phyloP scores from a whole-genome alignment of 2,113 vertebrate genomes.

The Dasypus novemcinctus region DNA sequence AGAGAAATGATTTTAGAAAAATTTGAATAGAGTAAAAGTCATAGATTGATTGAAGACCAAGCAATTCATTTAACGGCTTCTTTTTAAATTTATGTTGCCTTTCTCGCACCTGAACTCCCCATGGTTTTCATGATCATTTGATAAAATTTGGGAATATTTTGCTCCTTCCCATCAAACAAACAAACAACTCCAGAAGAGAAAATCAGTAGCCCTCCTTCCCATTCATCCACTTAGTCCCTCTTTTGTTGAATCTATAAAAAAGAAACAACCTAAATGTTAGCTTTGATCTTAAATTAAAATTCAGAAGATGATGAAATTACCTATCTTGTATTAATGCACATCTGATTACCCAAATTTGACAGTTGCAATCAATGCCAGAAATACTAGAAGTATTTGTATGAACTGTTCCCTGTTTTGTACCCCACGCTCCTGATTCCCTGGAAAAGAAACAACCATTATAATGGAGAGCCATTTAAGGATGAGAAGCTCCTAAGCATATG shows the following conservation, averaged over 20 bases:
- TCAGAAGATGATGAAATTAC: background rate
- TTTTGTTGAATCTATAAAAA: background rate
- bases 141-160: background rate
- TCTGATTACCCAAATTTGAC: background rate
- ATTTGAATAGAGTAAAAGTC: background rate
- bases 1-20: background rate
- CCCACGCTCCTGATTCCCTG: background rate
- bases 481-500: background rate
- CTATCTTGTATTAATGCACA: background rate
- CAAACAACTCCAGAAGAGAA: background rate
- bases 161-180: fast-evolving
- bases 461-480: background rate
- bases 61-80: background rate
- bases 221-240: background rate
- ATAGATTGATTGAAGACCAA: background rate
- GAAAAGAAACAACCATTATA: background rate
- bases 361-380: background rate
- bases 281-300: conserved; percentile 39
- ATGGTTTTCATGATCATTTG: background rate
- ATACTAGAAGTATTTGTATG: background rate
- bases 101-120: background rate
- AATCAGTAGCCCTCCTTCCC: background rate
- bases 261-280: background rate
- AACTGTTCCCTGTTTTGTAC: background rate
- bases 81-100: background rate